A percentile compares a stretch with the other conserved stretches of the same genome.
These are phyloP conservation scores for Hestina assimilis DNA, from an alignment of 1,140 invertebrate species.

Conservation along the genomic window DNA sequence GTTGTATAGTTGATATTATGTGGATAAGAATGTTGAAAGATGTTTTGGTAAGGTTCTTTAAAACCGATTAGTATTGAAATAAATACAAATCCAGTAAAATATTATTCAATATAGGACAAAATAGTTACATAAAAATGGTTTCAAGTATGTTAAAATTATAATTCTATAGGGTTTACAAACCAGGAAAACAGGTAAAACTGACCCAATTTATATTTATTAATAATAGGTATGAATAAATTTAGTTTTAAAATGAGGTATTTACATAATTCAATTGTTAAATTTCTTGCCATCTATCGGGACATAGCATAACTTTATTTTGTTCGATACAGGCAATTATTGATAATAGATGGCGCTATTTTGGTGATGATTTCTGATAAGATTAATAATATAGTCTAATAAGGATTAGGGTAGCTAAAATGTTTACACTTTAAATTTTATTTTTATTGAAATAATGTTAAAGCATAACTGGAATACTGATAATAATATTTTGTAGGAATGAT, in stretches of 20 bases:
- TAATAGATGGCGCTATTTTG: slow-evolving; percentile 32
- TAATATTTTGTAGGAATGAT: no score
- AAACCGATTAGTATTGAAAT: background rate
- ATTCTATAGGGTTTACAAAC: no score
- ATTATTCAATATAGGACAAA: no score
- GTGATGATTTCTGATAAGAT: slow-evolving; percentile 6
- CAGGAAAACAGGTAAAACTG: background rate
- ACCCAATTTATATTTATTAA: no score
- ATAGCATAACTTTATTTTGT: slow-evolving; percentile 20
- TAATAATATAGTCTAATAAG: background rate
- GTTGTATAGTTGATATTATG: slow-evolving; percentile 26
- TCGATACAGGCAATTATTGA: background rate
- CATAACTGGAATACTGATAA: no score
- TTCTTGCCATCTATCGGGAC: slow-evolving; percentile 32
- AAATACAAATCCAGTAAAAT: background rate
- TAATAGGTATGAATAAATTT: no score
- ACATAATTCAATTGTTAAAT: background rate
- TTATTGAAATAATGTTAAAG: no score
- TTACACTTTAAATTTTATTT: no score
- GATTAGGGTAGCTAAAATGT: slow-evolving; percentile 8
- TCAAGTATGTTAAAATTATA: background rate
- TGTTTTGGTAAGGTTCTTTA: background rate
- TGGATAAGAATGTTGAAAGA: slow-evolving; percentile 36
- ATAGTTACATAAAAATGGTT: background rate
- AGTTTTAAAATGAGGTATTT: no score